Base-by-base conservation (phyloP, 1,140 invertebrate species). In the Drosophila varians region DNA sequence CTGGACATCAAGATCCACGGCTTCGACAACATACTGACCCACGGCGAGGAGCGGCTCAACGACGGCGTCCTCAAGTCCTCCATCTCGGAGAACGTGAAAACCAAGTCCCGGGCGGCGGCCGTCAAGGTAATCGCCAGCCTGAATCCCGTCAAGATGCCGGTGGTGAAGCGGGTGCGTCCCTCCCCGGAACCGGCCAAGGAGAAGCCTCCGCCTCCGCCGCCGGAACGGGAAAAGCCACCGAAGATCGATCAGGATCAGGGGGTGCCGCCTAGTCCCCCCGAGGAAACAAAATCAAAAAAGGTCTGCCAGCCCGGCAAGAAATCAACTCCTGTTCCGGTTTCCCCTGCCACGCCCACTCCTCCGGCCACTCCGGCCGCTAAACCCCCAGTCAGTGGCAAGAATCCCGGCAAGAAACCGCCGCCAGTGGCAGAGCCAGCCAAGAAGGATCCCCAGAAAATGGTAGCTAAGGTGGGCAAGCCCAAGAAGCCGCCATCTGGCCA, bases 71-170 rank as follows among this genome's bases (percentile, higher is more conserved):
- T 90, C n/a, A 91, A 91, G 65, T 90, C 90, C 4, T 91, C 90
- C 25, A 91, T 91, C 60, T 91, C 90, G 57, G 90, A 91, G 60
- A 91, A 90, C 36, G 90, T 91, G 1, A 91, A 91, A 58, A 91
- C 90, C 1, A 91, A 91, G 47, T 91, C 90, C 3, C 71, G 90
- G 7, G 89, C 90, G 3, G 79, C 90, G 4, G 89, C 89, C 0
- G 89, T 90, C 23, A 90, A 90, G 43, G 89, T 90, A 4, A 90
- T 90, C 42, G 82, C 89, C 46, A 88, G 51, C 43, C 43, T 90
- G 3, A 89, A 72, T 73, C 82, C 82, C 8, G 60, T 55, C 52
- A 86, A 86, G 42, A 19, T 48, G 48, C 12, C 65, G 12, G 6
- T 64, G 0, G 61, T 71, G 3, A 86, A 86, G 43, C 77, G 82